Conservation (phyloP, 2,888 invertebrate species). For the Phrixothrix hirtus region DNA sequence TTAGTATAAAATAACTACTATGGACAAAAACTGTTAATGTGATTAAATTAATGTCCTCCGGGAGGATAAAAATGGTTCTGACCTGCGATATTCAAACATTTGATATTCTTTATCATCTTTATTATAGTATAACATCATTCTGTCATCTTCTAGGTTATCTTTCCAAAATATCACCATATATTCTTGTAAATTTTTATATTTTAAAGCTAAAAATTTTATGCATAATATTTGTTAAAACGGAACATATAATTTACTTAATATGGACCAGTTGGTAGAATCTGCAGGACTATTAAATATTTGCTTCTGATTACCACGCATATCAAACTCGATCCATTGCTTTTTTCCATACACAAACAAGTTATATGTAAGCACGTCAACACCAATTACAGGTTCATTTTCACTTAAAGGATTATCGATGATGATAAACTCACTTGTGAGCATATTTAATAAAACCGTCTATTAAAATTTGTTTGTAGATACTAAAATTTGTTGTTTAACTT, state of each 20-base stretch:
- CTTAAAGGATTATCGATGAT: constrained; percentile 83
- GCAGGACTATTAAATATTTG: constrained; percentile 62
- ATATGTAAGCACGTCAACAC: constrained; percentile 69
- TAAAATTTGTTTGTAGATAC: too few relatives aligned
- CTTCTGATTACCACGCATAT: constrained; percentile 75
- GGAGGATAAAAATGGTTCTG: neutral
- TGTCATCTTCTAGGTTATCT: constrained; percentile 76
- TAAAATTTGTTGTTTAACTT: too few relatives aligned
- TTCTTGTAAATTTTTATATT: constrained; percentile 69
- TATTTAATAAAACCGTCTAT: constrained; percentile 84
- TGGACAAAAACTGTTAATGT: too few relatives aligned
- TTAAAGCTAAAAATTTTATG: constrained; percentile 62
- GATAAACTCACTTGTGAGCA: constrained; percentile 91
- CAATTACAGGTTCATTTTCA: constrained; percentile 66
- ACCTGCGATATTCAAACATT: constrained; percentile 65
- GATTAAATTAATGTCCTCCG: neutral
- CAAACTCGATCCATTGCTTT: constrained; percentile 75
- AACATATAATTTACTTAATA: constrained; percentile 65
- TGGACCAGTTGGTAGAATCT: constrained; percentile 70
- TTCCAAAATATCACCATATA: constrained; percentile 81
- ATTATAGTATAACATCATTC: constrained; percentile 68
- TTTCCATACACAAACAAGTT: constrained; percentile 79
- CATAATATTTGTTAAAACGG: too few relatives aligned
- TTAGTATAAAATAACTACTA: too few relatives aligned
- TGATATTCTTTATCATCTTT: constrained; percentile 60